Percentiles rank a stretch among this genome's conserved stretches.
These are phyloP conservation scores for Lamproptera curius DNA, from an alignment of 2,888 invertebrate species.

Conservation along the genomic window DNA sequence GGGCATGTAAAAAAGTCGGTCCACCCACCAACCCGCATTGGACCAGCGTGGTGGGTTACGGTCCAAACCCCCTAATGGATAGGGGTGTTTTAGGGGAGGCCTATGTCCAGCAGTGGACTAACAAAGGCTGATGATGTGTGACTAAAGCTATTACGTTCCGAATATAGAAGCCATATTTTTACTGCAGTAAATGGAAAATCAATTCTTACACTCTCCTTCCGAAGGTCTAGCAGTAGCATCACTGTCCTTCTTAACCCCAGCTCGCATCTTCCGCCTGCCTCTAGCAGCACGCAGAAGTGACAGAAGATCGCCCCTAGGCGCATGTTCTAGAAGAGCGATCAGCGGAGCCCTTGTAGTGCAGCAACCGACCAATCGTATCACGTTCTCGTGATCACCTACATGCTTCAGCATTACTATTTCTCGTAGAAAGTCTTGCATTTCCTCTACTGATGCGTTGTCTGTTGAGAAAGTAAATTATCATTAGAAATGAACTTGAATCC, in stretches of 20 bases:
- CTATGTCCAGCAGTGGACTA: too few relatives aligned
- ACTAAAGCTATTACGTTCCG: too few relatives aligned
- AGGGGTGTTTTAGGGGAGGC: too few relatives aligned
- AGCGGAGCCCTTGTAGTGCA: constrained; percentile 84
- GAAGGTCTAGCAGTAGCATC: constrained; percentile 58
- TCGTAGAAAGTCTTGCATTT: constrained; percentile 83
- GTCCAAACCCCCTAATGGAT: too few relatives aligned
- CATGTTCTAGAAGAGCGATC: constrained; percentile 87
- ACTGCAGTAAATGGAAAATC: too few relatives aligned
- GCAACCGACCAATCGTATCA: constrained; percentile 86
- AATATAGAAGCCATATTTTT: too few relatives aligned
- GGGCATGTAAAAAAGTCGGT: too few relatives aligned
- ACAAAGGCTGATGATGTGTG: too few relatives aligned
- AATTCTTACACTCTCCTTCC: constrained; percentile 75
- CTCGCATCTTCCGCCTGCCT: constrained; percentile 53
- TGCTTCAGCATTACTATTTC: constrained; percentile 89
- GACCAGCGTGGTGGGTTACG: too few relatives aligned
- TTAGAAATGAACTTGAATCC: too few relatives aligned
- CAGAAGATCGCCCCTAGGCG: constrained; percentile 87
- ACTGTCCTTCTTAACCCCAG: constrained; percentile 64
- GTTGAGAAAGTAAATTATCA: too few relatives aligned
- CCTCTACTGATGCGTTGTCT: constrained; percentile 78
- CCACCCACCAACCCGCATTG: too few relatives aligned
- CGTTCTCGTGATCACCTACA: constrained; percentile 86
- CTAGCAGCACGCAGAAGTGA: constrained; percentile 77